Conservation (phyloP, 1,140 invertebrate species). For the Heliconius melpomene region DNA sequence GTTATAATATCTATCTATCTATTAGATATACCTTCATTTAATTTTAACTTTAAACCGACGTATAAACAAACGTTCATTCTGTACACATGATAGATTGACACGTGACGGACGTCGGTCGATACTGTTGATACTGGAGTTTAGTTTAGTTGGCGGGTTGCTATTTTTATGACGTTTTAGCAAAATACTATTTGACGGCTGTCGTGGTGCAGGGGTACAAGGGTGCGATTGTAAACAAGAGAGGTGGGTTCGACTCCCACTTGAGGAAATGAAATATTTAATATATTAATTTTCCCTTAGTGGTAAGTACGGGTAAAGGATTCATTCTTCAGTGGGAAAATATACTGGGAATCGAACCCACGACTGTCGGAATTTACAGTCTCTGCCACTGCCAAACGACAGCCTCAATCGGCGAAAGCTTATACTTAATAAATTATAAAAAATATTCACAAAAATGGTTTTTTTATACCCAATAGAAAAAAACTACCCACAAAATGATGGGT, state of each 20-base stretch:
- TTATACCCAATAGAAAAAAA: too few relatives aligned
- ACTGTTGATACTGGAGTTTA: conserved; percentile 1
- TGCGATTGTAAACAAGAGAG: not conserved
- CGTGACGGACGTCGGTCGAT: conserved; percentile 9
- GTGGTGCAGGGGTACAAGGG: not conserved
- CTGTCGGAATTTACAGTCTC: too few relatives aligned
- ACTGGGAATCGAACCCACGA: too few relatives aligned
- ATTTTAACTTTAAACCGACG: not conserved
- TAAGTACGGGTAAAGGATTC: too few relatives aligned
- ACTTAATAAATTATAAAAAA: too few relatives aligned
- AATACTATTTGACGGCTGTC: not conserved
- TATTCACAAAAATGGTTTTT: too few relatives aligned
- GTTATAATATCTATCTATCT: too few relatives aligned
- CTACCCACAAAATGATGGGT: not conserved
- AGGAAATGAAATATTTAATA: not conserved
- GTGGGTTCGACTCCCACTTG: not conserved
- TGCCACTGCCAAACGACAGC: too few relatives aligned
- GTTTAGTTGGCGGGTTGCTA: not conserved
- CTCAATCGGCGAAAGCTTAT: too few relatives aligned
- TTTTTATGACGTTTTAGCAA: not conserved
- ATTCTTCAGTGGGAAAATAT: too few relatives aligned
- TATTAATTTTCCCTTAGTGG: too few relatives aligned
- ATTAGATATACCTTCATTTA: too few relatives aligned
- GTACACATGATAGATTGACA: conserved; percentile 10
- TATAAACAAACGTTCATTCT: conserved; percentile 2